phyloP scores from a whole-genome alignment of 2,797 vertebrate species.

The Pempheris klunzingeri region DNA sequence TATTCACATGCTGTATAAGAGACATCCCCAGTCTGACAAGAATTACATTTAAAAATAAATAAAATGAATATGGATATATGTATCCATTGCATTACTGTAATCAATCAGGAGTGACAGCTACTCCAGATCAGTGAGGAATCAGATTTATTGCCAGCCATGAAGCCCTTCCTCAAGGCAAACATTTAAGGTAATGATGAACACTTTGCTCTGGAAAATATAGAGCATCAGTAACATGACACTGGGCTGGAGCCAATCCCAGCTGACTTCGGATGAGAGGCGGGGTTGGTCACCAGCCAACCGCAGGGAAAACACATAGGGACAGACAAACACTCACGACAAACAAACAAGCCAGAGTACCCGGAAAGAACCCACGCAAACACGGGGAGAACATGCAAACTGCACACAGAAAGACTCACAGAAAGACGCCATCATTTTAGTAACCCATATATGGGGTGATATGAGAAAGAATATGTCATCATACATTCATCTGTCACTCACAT shows the following conservation, averaged over 20 bases:
- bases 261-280: too few relatives aligned
- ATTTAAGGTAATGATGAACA: conserved; percentile 6
- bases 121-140: conserved; percentile 27
- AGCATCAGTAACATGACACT: not conserved
- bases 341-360: too few relatives aligned
- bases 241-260: too few relatives aligned
- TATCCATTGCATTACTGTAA: not conserved
- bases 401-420: not conserved
- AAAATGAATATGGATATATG: not conserved
- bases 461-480: not conserved
- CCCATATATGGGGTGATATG: too few relatives aligned
- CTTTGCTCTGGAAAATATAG: too few relatives aligned
- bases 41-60: not conserved
- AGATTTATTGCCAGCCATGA: not conserved
- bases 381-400: too few relatives aligned
- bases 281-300: too few relatives aligned
- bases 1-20: not conserved
- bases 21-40: not conserved
- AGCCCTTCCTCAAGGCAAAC: not conserved
- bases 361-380: too few relatives aligned
- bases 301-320: too few relatives aligned
- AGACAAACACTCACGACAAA: too few relatives aligned
- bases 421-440: too few relatives aligned
- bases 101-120: conserved; percentile 7
- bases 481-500: too few relatives aligned